Conservation (phyloP, 1,140 invertebrate genomes). For the Microplitis demolitor region DNA sequence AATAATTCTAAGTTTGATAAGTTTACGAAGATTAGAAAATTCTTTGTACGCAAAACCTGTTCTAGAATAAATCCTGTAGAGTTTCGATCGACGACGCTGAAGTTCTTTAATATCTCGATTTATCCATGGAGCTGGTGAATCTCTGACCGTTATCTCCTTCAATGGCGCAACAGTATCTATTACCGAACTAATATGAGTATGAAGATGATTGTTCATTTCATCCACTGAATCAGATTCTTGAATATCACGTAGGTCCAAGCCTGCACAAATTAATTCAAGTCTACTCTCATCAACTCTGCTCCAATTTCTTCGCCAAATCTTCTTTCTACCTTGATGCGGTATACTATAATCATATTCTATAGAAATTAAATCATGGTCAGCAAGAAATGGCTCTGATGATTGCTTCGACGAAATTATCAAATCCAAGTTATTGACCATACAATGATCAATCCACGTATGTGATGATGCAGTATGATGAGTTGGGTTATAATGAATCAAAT, state of each 20-base stretch:
- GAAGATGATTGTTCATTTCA: not conserved
- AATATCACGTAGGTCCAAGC: too few relatives aligned
- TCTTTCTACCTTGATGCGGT: not conserved
- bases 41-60: not conserved
- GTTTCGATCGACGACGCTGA: not conserved
- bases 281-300: not conserved
- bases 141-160: too few relatives aligned
- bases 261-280: too few relatives aligned
- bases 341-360: not conserved
- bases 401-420: not conserved
- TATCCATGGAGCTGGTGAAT: too few relatives aligned
- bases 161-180: too few relatives aligned
- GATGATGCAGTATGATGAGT: slow-evolving; percentile 13
- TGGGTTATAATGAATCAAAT: not conserved
- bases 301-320: not conserved
- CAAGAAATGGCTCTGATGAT: slow-evolving; percentile 7
- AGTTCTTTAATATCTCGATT: not conserved
- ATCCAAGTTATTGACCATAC: not conserved
- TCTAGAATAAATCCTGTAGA: not conserved
- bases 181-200: too few relatives aligned
- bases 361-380: slow-evolving; percentile 15
- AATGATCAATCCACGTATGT: slow-evolving; percentile 10
- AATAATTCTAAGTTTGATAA: not conserved
- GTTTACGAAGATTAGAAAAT: not conserved
- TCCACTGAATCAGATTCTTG: not conserved